A percentile compares a stretch with the other conserved stretches of the same genome.
Conservation (phyloP, 1,140 invertebrate genomes). For the Saccostrea echinata region DNA sequence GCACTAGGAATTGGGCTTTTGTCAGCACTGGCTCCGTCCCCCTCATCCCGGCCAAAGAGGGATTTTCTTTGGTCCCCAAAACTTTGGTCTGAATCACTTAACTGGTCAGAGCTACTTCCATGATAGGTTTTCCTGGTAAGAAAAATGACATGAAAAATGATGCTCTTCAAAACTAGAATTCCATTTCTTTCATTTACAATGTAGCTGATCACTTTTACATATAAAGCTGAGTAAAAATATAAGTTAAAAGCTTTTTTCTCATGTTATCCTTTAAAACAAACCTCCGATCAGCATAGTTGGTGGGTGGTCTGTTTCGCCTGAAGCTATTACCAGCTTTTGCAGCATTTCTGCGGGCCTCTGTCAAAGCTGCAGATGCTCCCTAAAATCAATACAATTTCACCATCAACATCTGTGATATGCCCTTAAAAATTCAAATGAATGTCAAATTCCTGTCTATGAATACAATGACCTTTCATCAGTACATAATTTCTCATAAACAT, state of each 20-base stretch:
- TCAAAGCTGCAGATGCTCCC: constrained; percentile 73
- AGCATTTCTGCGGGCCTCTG: constrained; percentile 72
- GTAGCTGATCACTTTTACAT: too few species aligned
- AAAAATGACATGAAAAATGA: not conserved
- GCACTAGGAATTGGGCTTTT: constrained; percentile 64
- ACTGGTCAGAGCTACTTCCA: constrained; percentile 67
- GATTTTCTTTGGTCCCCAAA: constrained; percentile 45
- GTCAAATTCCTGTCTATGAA: not conserved
- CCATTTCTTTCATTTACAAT: too few species aligned
- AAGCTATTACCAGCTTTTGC: constrained; percentile 66
- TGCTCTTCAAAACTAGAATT: too few species aligned
- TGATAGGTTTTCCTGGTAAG: constrained; percentile 58
- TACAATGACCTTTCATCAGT: not conserved
- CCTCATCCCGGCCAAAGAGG: constrained; percentile 48
- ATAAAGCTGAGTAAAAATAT: too few species aligned
- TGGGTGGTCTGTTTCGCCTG: constrained; percentile 52
- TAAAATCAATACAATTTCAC: constrained; percentile 54
- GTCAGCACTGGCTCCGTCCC: constrained; percentile 61
- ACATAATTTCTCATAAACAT: not conserved
- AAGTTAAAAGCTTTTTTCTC: not conserved
- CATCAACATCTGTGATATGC: not conserved
- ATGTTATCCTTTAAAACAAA: not conserved
- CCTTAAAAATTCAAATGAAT: not conserved
- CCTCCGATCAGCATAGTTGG: constrained; percentile 58
- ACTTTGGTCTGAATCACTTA: constrained; percentile 66